Evolutionary conservation across 1,140 invertebrate species (phyloP).

Genomic region (Drosophila malerkotliana): DNA sequence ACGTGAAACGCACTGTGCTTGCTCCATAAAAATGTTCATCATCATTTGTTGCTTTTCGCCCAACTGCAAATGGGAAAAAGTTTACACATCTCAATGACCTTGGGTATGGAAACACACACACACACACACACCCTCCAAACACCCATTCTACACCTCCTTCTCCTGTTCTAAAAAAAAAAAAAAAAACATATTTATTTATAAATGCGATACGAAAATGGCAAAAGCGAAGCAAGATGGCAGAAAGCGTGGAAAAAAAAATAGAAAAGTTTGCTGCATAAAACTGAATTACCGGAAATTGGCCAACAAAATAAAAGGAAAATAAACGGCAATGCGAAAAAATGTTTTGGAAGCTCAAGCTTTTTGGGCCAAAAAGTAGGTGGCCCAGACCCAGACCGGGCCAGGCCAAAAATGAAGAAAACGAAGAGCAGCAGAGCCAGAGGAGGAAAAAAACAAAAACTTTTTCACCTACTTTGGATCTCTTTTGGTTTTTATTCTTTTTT

Average conservation of each 20-base stretch:
- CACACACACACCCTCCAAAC: neutral
- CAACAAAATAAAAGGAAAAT: slow-evolving; percentile 65
- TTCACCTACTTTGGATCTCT: slow-evolving; percentile 59
- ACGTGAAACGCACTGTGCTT: slow-evolving; percentile 45
- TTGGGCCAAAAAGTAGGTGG: slow-evolving; percentile 44
- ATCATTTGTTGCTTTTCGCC: slow-evolving; percentile 51
- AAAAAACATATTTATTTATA: slow-evolving; percentile 52
- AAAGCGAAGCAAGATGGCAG: neutral
- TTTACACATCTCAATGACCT: slow-evolving; percentile 54
- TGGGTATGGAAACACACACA: slow-evolving; percentile 30
- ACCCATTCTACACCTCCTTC: neutral
- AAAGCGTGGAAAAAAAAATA: slow-evolving; percentile 44
- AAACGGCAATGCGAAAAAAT: slow-evolving; percentile 67
- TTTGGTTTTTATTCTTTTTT: neutral
- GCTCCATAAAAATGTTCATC: slow-evolving; percentile 51
- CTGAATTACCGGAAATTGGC: slow-evolving; percentile 82
- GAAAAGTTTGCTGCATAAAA: slow-evolving; percentile 80
- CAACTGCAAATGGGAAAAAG: slow-evolving; percentile 53
- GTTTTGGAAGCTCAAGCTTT: slow-evolving; percentile 22
- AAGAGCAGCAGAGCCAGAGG: neutral
- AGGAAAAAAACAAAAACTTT: slow-evolving; percentile 51
- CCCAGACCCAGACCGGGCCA: no score
- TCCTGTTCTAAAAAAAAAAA: neutral
- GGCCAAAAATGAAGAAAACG: slow-evolving; percentile 39
- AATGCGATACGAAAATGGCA: slow-evolving; percentile 46